Base-by-base conservation (phyloP, 37 sponge, comb jelly and placozoan species). In the Bolinopsis microptera region DNA sequence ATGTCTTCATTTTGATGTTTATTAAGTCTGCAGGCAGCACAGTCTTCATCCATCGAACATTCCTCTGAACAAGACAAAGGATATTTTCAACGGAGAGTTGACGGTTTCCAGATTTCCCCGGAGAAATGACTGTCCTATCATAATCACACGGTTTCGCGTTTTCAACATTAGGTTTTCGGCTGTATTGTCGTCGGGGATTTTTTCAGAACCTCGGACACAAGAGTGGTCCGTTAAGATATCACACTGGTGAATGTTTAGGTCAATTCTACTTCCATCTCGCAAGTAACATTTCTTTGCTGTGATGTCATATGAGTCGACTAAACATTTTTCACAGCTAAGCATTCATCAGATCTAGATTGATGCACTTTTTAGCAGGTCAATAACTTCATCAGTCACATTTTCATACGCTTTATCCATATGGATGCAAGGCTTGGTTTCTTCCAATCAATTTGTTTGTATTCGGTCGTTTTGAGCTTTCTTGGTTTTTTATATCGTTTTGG, bases 261-360 rank as follows among this genome's bases (percentile, higher is more conserved):
- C 80, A 32, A 27, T 1, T 13, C 36, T 35, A 32, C 33, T 32
- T 21, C 33, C 1, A 34, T 77, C 35, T 35, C 80, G 1, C 32
- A 77, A 77, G 35, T 33, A 77, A 36, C 80, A 77, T 77, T 77
- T 77, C 80, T 32, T 77, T 27, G 80, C 3, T 16, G 1, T 77
- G 36, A 32, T 34, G 5, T 16, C 34, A 32, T 35, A 77, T 2
- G 33, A 32, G 1, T 1, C 37, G 35, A 32, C 80, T 22, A 77
- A 34, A 32, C 80, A 77, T 1, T 77, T 32, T 27, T 18, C 37
- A 35, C 32, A 32, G 80, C 5, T 31, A 13, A 32, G 18, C 80
- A 77, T 77, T 77, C 80, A 21, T 32, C 80, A 31, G 32, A 77
- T 3, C 80, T n/a, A 77, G 34, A 32, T 9, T 31, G 27, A 21